These are phyloP conservation scores for Neolamprologus ventralis DNA, from an alignment of 2,113 vertebrate genomes.

Conservation along the genomic window DNA sequence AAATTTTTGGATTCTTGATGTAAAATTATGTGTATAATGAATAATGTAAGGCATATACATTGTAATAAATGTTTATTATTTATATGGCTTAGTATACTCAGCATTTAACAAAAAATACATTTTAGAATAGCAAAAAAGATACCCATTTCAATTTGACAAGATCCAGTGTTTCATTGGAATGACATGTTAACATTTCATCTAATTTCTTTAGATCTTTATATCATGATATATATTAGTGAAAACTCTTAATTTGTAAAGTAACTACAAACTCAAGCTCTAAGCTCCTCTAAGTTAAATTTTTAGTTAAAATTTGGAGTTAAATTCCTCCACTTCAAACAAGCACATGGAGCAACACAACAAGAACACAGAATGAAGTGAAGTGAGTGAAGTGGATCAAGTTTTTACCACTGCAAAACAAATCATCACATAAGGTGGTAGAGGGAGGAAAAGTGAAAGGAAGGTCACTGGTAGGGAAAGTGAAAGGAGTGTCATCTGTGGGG, in stretches of 20 bases:
- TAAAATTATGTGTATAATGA: background rate
- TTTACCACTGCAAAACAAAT: background rate
- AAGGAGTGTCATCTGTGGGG: background rate
- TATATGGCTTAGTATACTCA: background rate
- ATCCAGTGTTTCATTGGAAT: background rate
- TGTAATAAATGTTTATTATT: background rate
- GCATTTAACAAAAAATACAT: background rate
- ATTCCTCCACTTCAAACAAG: background rate
- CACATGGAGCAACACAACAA: background rate
- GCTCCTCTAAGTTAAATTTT: background rate
- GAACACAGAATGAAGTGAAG: background rate
- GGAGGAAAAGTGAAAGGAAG: background rate
- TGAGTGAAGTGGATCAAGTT: background rate
- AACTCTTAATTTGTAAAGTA: background rate
- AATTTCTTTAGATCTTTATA: background rate
- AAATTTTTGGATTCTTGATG: background rate
- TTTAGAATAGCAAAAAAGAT: background rate
- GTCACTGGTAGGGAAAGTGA: no score
- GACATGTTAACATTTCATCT: background rate
- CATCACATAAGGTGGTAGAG: background rate
- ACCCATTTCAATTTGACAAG: background rate
- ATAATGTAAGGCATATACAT: background rate
- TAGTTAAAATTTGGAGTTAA: background rate
- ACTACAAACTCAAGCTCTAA: background rate
- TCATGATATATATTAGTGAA: background rate